phyloP scores from a whole-genome alignment of 1,140 invertebrate species.

The Subanguina moxae region DNA sequence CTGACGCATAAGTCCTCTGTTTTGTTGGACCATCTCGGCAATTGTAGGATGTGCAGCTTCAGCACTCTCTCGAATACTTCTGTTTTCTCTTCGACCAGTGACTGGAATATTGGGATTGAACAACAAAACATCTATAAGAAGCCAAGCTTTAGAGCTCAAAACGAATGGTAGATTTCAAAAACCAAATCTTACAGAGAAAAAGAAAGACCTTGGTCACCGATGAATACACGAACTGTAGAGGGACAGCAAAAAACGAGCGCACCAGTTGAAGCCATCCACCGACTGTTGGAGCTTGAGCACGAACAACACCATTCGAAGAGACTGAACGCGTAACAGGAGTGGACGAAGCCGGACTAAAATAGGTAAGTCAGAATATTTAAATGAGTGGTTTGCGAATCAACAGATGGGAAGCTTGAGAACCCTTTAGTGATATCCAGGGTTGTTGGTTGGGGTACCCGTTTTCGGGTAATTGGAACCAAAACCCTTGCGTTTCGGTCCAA shows the following conservation, averaged over 20 bases:
- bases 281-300: background rate
- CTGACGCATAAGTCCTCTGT: conserved; percentile 33
- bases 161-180: background rate
- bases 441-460: no score
- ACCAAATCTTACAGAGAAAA: conserved; percentile 24
- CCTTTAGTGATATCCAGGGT: no score
- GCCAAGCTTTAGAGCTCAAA: background rate
- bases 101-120: background rate
- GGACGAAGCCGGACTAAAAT: background rate
- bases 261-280: conserved; percentile 1
- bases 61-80: no score
- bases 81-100: no score
- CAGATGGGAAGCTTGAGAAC: no score
- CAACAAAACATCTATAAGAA: background rate
- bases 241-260: conserved; percentile 7
- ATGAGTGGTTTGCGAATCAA: no score
- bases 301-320: background rate
- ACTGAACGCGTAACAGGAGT: no score
- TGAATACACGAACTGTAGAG: conserved; percentile 12
- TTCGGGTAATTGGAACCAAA: no score
- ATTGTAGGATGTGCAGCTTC: background rate
- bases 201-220: conserved; percentile 13
- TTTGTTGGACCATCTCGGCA: conserved; percentile 7
- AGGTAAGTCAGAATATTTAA: no score
- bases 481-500: no score